A percentile compares a stretch with the other conserved stretches of the same genome.
Conservation (phyloP, 1,140 invertebrate genomes). For the Ditylenchus dipsaci region DNA sequence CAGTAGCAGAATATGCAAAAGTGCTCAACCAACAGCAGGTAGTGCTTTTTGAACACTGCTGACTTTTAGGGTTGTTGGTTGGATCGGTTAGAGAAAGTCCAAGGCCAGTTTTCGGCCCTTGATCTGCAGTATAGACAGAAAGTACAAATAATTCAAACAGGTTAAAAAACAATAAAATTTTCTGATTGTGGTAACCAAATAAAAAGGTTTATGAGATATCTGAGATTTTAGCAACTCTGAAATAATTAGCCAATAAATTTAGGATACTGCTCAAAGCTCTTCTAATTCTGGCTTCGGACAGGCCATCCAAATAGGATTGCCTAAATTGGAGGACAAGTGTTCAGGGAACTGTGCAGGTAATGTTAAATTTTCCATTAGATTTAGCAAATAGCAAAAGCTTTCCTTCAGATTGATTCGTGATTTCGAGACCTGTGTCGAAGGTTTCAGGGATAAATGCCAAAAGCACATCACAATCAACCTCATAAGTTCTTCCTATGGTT, state of each 20-base stretch:
- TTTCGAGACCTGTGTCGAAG: constrained; percentile 52
- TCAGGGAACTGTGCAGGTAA: constrained; percentile 54
- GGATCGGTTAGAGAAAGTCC: too few species aligned
- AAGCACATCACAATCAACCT: constrained; percentile 56
- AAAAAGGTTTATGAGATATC: too few species aligned
- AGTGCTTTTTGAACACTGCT: not conserved
- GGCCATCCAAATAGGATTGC: constrained; percentile 43
- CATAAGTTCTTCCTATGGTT: constrained; percentile 56
- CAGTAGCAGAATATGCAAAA: constrained; percentile 57
- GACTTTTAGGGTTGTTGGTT: too few species aligned
- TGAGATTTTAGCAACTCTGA: not conserved
- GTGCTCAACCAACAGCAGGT: constrained; percentile 47
- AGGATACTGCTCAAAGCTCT: constrained; percentile 30
- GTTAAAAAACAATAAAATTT: too few species aligned
- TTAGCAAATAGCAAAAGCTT: not conserved
- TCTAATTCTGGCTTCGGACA: constrained; percentile 38
- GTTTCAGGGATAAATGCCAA: constrained; percentile 38
- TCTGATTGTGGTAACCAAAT: too few species aligned
- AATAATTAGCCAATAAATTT: constrained; percentile 15
- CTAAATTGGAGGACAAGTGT: constrained; percentile 56
- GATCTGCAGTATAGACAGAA: too few species aligned
- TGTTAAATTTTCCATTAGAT: not conserved
- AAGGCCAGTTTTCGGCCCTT: too few species aligned
- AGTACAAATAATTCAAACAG: too few species aligned
- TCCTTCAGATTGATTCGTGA: constrained; percentile 51